Evolutionary conservation across 2,797 vertebrate species (phyloP).

Genomic region (Tragopan temminckii): DNA sequence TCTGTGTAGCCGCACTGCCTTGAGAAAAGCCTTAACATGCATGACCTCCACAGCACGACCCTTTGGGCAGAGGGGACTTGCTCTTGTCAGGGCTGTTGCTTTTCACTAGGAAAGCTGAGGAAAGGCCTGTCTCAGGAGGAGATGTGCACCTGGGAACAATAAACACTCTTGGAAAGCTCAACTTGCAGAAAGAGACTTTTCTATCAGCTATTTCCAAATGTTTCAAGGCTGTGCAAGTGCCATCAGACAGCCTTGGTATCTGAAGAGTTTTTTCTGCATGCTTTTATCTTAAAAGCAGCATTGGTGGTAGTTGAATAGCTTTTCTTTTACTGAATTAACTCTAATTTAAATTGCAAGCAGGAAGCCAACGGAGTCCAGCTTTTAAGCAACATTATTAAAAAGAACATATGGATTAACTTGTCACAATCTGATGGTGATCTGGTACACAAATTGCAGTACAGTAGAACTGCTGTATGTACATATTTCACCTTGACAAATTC

Average conservation of each 20-base stretch:
- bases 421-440: neutral
- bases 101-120: neutral
- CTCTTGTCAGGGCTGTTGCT: neutral
- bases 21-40: neutral
- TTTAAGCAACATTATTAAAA: neutral
- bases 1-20: neutral
- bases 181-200: neutral
- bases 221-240: neutral
- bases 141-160: neutral
- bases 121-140: rapidly evolving
- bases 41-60: neutral
- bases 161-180: neutral
- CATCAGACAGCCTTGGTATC: neutral
- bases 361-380: neutral
- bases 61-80: neutral
- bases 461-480: neutral
- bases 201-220: neutral
- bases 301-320: neutral
- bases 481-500: neutral
- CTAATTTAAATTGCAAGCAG: neutral
- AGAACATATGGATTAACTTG: neutral
- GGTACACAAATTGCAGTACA: neutral
- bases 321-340: neutral
- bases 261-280: neutral
- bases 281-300: neutral